A percentile compares a stretch with the other conserved stretches of the same genome.
Conservation (phyloP, 2,797 vertebrate species). For the Falco concolor region DNA sequence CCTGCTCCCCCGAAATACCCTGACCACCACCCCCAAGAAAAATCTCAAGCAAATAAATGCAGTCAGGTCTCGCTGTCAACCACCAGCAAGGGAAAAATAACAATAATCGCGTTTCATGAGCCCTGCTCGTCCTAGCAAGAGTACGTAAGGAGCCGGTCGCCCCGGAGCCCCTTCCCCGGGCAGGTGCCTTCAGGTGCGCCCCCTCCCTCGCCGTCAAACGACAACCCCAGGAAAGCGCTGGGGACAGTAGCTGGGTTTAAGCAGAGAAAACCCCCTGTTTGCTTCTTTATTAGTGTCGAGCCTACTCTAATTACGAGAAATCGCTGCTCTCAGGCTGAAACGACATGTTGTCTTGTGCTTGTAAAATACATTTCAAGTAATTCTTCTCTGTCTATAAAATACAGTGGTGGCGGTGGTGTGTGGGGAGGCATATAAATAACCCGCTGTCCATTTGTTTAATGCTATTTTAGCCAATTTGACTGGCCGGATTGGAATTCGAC, state of each 20-base stretch:
- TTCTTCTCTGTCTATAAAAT: constrained; percentile 30
- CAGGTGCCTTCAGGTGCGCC: constrained; percentile 6
- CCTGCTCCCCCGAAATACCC: not conserved
- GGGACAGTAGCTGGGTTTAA: not conserved
- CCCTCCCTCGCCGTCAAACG: not conserved
- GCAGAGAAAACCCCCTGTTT: not conserved
- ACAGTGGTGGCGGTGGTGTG: not conserved
- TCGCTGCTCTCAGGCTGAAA: constrained; percentile 27
- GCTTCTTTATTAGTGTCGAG: constrained; percentile 46
- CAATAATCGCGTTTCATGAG: not conserved
- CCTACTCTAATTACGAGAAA: constrained; percentile 38
- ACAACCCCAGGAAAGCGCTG: not conserved
- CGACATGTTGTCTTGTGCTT: constrained; percentile 40
- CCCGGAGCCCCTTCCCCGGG: not conserved
- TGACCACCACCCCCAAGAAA: not conserved
- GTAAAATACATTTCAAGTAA: constrained; percentile 45
- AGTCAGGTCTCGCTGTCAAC: not conserved
- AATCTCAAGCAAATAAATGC: not conserved
- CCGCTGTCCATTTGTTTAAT: constrained; percentile 60
- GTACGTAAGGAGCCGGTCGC: not conserved
- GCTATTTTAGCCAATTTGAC: constrained; percentile 66
- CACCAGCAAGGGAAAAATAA: not conserved
- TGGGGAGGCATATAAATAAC: not conserved
- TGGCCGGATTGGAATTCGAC: constrained; percentile 59
- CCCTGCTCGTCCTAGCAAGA: not conserved